Percentiles rank a stretch among this genome's conserved stretches.
Conservation (phyloP, 30 jellyfish, hydroid and myxozoan genomes). For the Clytia hemisphaerica region DNA sequence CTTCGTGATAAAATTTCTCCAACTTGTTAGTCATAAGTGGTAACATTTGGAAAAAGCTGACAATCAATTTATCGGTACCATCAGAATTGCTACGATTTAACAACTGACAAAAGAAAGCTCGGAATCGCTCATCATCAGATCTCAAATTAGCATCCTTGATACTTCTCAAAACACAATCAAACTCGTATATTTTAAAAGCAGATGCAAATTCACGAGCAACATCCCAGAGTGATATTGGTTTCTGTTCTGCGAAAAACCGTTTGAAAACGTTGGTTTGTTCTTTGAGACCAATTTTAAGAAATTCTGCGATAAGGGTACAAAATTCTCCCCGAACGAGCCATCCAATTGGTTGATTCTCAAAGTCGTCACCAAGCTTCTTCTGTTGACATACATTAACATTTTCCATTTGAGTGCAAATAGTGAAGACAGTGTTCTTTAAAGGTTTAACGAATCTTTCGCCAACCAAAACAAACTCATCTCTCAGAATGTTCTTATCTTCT, state of each 20-base stretch:
- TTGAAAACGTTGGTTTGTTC: neutral
- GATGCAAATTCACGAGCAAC: neutral
- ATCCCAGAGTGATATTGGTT: slow-evolving; percentile 2
- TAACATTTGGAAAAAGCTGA: neutral
- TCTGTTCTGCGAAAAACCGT: neutral
- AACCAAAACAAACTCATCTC: neutral
- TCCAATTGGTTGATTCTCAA: neutral
- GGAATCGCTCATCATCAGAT: neutral
- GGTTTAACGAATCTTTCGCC: neutral
- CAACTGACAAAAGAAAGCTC: slow-evolving; percentile 14
- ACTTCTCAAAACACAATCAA: neutral
- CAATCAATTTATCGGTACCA: slow-evolving; percentile 4
- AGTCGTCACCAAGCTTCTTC: slow-evolving; percentile 1
- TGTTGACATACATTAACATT: neutral
- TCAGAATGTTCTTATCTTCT: neutral
- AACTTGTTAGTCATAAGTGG: neutral
- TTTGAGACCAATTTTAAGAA: slow-evolving; percentile 5
- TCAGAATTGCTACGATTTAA: slow-evolving; percentile 1
- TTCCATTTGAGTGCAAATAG: neutral
- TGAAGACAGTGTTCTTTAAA: neutral
- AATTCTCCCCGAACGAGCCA: slow-evolving; percentile 3
- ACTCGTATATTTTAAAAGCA: neutral
- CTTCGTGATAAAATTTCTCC: neutral
- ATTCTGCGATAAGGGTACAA: slow-evolving; percentile 10
- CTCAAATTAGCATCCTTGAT: neutral